Conservation (phyloP, 2,888 invertebrate species). For the Neria commutata region DNA sequence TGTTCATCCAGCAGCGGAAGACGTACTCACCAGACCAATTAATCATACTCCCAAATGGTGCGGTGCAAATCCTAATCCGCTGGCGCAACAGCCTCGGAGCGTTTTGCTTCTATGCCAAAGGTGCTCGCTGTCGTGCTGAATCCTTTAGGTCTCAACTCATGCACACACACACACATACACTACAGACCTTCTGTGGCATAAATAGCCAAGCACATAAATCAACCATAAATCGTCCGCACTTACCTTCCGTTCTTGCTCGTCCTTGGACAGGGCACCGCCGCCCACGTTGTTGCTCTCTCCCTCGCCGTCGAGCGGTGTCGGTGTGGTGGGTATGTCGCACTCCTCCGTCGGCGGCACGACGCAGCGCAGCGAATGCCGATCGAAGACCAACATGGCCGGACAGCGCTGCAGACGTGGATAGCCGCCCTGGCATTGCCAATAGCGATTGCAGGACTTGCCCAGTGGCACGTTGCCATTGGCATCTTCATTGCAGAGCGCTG, state of each 20-base stretch:
- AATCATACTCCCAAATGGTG: no score
- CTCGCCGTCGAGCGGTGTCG: constrained; percentile 69
- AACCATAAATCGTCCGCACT: constrained; percentile 17
- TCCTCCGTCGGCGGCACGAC: constrained; percentile 90
- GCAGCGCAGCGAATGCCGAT: constrained; percentile 79
- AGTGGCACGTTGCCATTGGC: constrained; percentile 89
- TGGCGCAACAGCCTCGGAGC: no score
- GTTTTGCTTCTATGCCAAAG: no score
- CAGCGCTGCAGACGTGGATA: constrained; percentile 90
- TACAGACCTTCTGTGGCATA: no score
- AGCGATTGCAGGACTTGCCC: constrained; percentile 90
- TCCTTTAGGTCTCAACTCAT: background rate
- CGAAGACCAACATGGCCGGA: constrained; percentile 90
- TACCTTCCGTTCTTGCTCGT: constrained; percentile 49
- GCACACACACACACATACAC: background rate
- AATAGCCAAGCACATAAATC: constrained; percentile 14
- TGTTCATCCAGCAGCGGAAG: no score
- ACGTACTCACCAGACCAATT: no score
- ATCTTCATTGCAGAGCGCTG: constrained; percentile 90
- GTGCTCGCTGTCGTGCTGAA: no score
- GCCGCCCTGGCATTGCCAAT: constrained; percentile 94
- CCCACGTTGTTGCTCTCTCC: constrained; percentile 34
- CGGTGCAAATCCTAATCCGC: no score
- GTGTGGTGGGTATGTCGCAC: constrained; percentile 82
- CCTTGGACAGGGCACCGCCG: constrained; percentile 38